These are phyloP conservation scores for Fistularia tabacaria DNA, from an alignment of 2,797 vertebrate genomes.

Conservation along the genomic window DNA sequence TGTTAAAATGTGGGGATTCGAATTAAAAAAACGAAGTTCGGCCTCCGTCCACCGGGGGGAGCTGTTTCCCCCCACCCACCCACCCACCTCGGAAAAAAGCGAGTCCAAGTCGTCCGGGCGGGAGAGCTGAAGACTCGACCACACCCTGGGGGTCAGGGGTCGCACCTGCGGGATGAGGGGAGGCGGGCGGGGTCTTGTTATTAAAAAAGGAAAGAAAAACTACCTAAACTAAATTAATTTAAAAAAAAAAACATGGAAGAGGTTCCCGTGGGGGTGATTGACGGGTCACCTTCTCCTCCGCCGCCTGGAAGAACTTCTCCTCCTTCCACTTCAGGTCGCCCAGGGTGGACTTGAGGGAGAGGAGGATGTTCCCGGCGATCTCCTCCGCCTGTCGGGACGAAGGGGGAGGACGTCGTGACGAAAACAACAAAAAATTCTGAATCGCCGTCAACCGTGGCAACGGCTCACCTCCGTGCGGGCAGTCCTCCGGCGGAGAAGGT, in stretches of 20 bases:
- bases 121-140: slow-evolving; percentile 30
- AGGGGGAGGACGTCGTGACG: neutral
- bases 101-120: slow-evolving; percentile 54
- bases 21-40: too few species aligned
- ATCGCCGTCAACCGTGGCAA: neutral
- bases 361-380: slow-evolving; percentile 64
- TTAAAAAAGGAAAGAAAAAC: neutral
- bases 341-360: slow-evolving; percentile 65
- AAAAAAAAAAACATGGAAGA: too few species aligned
- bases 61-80: too few species aligned
- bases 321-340: slow-evolving; percentile 62
- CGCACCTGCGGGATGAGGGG: slow-evolving; percentile 65
- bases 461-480: slow-evolving; percentile 57
- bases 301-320: slow-evolving; percentile 26
- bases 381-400: slow-evolving; percentile 64
- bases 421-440: neutral
- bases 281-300: slow-evolving; percentile 67
- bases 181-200: neutral
- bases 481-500: slow-evolving; percentile 53
- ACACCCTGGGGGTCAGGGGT: slow-evolving; percentile 65
- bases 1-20: too few species aligned
- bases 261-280: too few species aligned
- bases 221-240: neutral
- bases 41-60: too few species aligned
- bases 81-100: slow-evolving; percentile 64